phyloP scores from a whole-genome alignment of 2,797 vertebrate genomes.

The Iguana delicatissima region DNA sequence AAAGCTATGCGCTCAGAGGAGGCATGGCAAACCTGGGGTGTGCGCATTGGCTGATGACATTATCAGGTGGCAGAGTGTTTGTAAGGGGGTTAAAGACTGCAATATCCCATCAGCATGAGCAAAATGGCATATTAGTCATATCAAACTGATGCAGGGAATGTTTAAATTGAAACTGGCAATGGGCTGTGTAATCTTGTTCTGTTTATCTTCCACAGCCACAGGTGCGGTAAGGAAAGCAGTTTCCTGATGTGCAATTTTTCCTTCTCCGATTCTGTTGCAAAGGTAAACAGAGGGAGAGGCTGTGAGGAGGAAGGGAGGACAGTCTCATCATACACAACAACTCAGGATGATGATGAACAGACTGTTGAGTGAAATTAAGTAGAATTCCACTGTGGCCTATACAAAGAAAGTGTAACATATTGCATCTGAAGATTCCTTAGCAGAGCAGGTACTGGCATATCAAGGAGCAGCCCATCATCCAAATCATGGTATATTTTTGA shows the following conservation, averaged over 20 bases:
- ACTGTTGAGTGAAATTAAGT: constrained; percentile 17
- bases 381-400: too few species aligned
- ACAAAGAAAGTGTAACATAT: constrained; percentile 3
- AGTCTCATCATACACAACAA: background rate
- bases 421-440: background rate
- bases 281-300: constrained; percentile 25
- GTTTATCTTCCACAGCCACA: background rate
- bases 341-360: constrained; percentile 19
- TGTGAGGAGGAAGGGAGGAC: constrained; percentile 7
- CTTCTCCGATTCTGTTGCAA: constrained; percentile 9
- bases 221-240: constrained; percentile 13
- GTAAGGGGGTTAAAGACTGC: background rate
- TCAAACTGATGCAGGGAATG: constrained; percentile 6
- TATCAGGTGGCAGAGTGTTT: constrained; percentile 8
- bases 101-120: constrained; percentile 17
- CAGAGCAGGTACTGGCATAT: background rate
- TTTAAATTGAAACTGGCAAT: constrained; percentile 34
- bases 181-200: constrained; percentile 21
- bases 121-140: constrained; percentile 13
- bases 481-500: background rate
- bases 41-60: constrained; percentile 12
- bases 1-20: constrained; percentile 33
- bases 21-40: background rate
- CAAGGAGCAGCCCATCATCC: constrained; percentile 33
- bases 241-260: background rate